Evolutionary conservation across 2,797 vertebrate genomes (phyloP).

Genomic region (Notolepis coatsorum): DNA sequence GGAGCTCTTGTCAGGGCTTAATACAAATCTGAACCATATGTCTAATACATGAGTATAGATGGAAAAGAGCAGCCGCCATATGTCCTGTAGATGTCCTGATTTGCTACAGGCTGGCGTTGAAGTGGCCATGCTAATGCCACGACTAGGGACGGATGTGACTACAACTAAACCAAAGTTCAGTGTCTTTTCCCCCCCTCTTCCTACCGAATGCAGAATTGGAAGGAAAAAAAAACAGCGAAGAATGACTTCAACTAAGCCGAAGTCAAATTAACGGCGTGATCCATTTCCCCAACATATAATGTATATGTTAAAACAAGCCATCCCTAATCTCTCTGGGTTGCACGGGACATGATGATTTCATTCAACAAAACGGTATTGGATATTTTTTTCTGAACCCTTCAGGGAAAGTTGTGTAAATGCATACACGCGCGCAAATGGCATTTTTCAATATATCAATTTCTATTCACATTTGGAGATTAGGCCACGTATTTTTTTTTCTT

Average conservation of each 20-base stretch:
- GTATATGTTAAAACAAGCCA: slow-evolving; percentile 34
- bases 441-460: slow-evolving; percentile 56
- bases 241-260: slow-evolving; percentile 4
- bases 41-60: slow-evolving; percentile 56
- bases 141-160: slow-evolving; percentile 50
- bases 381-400: slow-evolving; percentile 41
- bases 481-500: slow-evolving; percentile 12
- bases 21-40: slow-evolving; percentile 62
- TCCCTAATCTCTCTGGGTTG: slow-evolving; percentile 51
- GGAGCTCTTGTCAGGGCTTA: slow-evolving; percentile 34
- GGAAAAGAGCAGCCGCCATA: slow-evolving; percentile 56
- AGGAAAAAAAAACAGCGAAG: slow-evolving; percentile 4
- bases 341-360: slow-evolving; percentile 38
- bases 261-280: neutral
- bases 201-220: slow-evolving; percentile 13
- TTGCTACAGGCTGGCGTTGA: slow-evolving; percentile 62
- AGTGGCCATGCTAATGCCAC: slow-evolving; percentile 57
- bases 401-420: slow-evolving; percentile 52
- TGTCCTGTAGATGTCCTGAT: slow-evolving; percentile 59
- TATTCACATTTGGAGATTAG: slow-evolving; percentile 64
- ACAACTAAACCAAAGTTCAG: slow-evolving; percentile 21
- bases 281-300: slow-evolving; percentile 29
- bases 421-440: slow-evolving; percentile 16
- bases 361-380: slow-evolving; percentile 34
- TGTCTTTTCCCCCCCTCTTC: slow-evolving; percentile 15